Conservation (phyloP, 2,888 invertebrate species). For the Pinctada fucata region DNA sequence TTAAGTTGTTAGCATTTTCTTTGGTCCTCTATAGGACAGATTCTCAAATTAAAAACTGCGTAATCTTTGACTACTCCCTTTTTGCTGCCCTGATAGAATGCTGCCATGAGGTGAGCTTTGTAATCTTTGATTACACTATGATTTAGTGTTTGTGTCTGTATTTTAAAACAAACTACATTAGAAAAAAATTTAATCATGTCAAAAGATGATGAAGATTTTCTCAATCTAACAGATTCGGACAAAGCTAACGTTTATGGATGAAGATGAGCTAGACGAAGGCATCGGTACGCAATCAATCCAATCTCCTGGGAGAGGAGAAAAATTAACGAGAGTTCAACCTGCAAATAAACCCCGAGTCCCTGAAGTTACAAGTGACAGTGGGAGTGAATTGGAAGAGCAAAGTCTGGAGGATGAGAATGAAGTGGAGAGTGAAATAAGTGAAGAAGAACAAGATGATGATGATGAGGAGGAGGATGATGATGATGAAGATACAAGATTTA, state of each 20-base stretch:
- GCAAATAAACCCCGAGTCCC: constrained; percentile 15
- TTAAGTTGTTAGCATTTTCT: no score
- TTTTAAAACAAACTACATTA: no score
- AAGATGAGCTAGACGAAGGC: constrained; percentile 50
- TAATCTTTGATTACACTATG: no score
- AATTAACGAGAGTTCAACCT: constrained; percentile 1
- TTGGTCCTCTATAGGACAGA: no score
- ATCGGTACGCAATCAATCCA: constrained; percentile 47
- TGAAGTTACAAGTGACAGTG: constrained; percentile 26
- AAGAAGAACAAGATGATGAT: constrained; percentile 17
- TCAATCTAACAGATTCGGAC: not conserved
- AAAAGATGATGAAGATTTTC: not conserved
- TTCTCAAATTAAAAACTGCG: no score
- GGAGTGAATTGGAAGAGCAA: constrained; percentile 39
- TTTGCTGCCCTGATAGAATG: no score
- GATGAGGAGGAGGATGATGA: constrained; percentile 12
- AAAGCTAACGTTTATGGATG: constrained; percentile 23
- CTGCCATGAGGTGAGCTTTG: no score
- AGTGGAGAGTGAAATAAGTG: constrained; percentile 54
- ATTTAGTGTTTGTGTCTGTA: no score
- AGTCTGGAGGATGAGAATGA: constrained; percentile 46
- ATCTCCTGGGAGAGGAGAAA: constrained; percentile 44
- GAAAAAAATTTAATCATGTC: no score
- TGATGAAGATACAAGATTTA: constrained; percentile 1
- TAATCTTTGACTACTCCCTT: no score